These are phyloP conservation scores for Amphilophus citrinellus DNA, from an alignment of 2,113 vertebrate genomes.

Conservation along the genomic window DNA sequence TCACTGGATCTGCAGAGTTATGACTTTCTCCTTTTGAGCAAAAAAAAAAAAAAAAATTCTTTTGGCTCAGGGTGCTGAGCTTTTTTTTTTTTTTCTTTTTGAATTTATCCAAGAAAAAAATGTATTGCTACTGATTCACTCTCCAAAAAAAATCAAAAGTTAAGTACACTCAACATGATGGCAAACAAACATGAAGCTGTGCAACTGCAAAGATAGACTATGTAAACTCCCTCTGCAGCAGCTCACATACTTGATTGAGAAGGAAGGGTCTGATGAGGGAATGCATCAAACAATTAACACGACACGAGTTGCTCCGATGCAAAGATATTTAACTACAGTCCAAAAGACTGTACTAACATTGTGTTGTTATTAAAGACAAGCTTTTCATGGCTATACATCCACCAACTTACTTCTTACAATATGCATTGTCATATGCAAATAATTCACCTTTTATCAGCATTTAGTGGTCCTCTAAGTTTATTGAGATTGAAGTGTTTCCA, in stretches of 20 bases:
- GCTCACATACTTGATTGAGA: slow-evolving; percentile 14
- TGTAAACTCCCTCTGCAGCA: background rate
- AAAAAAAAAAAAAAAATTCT: background rate
- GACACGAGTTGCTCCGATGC: background rate
- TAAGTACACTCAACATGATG: background rate
- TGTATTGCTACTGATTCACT: slow-evolving; percentile 3
- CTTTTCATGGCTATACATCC: background rate
- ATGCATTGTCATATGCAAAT: slow-evolving; percentile 43
- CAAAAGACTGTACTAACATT: background rate
- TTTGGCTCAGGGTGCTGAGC: background rate
- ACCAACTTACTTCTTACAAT: slow-evolving; percentile 2
- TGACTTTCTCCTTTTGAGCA: background rate
- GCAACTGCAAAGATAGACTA: accelerated
- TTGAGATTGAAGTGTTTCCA: slow-evolving; percentile 20
- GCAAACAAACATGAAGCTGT: background rate
- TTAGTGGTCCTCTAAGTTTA: slow-evolving; percentile 34
- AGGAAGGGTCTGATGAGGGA: background rate
- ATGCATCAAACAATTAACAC: slow-evolving; percentile 2
- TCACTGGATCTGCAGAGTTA: slow-evolving; percentile 43
- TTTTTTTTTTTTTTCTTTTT: background rate
- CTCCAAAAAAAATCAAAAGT: background rate
- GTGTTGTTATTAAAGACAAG: background rate
- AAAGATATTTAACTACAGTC: background rate
- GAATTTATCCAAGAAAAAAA: slow-evolving; percentile 13
- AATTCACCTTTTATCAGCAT: slow-evolving; percentile 36